These are phyloP conservation scores for Leptatherina wallacei DNA, from an alignment of 2,797 vertebrate genomes.

Conservation along the genomic window DNA sequence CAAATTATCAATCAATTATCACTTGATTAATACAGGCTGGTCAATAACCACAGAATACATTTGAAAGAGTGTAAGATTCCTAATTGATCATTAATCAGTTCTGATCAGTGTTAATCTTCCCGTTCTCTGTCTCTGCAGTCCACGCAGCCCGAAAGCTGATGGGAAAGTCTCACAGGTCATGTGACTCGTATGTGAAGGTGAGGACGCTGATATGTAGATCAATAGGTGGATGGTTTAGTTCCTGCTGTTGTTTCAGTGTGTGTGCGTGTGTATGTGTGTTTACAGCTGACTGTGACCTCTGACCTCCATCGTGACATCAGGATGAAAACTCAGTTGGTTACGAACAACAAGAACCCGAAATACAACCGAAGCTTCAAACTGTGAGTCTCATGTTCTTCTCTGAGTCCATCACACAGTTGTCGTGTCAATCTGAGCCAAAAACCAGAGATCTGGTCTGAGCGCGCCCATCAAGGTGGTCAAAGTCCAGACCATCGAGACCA, in stretches of 20 bases:
- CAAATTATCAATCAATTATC: no score
- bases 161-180: conserved; percentile 48
- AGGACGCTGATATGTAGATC: background rate
- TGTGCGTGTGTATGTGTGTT: conserved; percentile 28
- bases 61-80: no score
- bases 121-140: conserved; percentile 38
- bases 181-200: conserved; percentile 70
- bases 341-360: conserved; percentile 71
- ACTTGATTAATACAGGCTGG: no score
- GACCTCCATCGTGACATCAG: conserved; percentile 45
- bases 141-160: conserved; percentile 48
- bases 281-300: conserved; percentile 43
- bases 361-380: conserved; percentile 65
- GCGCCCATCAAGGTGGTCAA: no score
- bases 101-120: background rate
- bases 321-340: conserved; percentile 64
- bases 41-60: no score
- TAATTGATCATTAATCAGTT: no score
- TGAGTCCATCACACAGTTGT: no score
- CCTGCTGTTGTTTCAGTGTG: background rate
- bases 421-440: no score
- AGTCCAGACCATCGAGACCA: no score
- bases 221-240: background rate
- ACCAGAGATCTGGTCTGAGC: no score
- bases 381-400: conserved; percentile 53